phyloP scores from a whole-genome alignment of 2,888 invertebrate genomes.

The Pterostichus niger region DNA sequence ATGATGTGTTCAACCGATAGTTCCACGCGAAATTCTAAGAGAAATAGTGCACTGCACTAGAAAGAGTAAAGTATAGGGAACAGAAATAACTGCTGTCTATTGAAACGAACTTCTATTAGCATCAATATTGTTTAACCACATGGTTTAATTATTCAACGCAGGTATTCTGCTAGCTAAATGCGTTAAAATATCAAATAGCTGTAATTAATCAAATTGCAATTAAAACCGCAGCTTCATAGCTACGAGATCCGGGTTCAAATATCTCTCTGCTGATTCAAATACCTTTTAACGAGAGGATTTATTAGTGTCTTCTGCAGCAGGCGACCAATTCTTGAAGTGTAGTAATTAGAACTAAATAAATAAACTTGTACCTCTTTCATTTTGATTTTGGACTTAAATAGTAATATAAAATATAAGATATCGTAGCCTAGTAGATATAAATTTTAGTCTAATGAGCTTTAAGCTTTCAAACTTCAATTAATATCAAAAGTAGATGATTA shows the following conservation, averaged over 20 bases:
- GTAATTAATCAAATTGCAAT: slow-evolving; percentile 11
- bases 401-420: too few species aligned
- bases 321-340: background rate
- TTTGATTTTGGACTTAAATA: too few species aligned
- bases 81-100: background rate
- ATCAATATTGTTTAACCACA: background rate
- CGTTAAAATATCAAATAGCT: background rate
- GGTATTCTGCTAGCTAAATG: background rate
- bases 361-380: too few species aligned
- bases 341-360: background rate
- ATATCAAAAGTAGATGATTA: too few species aligned
- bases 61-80: too few species aligned
- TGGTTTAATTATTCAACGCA: background rate
- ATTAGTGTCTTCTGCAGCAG: background rate
- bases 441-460: too few species aligned
- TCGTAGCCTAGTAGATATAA: too few species aligned
- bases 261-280: background rate
- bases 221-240: slow-evolving; percentile 4
- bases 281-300: background rate
- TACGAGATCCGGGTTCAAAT: background rate
- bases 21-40: background rate
- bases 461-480: too few species aligned
- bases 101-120: background rate
- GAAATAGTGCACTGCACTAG: too few species aligned
- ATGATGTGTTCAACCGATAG: slow-evolving; percentile 8